Evolutionary conservation across 2,888 invertebrate species (phyloP), one percentile per base, ranked within the genome.

Genomic region (Cheilosia scutellata): DNA sequence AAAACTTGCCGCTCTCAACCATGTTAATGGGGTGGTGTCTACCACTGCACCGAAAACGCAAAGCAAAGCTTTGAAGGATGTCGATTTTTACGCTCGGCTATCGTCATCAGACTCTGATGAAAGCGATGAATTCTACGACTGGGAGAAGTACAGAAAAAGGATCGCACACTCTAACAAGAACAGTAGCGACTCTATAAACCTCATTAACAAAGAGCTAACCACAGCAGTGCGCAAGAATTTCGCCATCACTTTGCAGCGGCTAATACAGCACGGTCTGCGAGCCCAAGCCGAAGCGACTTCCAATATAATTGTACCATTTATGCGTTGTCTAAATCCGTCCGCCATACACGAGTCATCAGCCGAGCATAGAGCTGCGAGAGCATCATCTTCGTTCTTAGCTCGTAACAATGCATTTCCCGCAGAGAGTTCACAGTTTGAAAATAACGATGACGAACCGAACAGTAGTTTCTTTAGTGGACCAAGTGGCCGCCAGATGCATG

Each of bases 191-290:
- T 91, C 91, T 1, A 91, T 92, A 62, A 90, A 89, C 77, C 89
- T 90, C 1, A 90, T 92, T 88, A 96, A 96, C 91, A 96, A 97
- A 83, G 96, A 97, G 87, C 91, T 99, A 62, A 97, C 98, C 0
- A 95, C 96, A 27, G 96, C 97, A 58, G 98, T 99, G 5, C 94
- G 99, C 37, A 98, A 98, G 92, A 97, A 98, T 89, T 94, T 99
- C 72, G 96, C 98, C 16, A 94, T 96, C n/a, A 97, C 98, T 65
- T 93, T 99, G 87, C 94, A 98, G 88, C 98, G 98, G 91, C 93
- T 99, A 33, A 95, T 99, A 88, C 97, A 99, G 91, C 99, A 99
- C 92, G 99, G 99, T 0, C 93, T 98, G 90, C 93, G 92, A 92
- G 93, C 77, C 90, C 90, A 90, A 33, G 93, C 88, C 16, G 90